Evolutionary conservation across 2,113 vertebrate genomes (phyloP).

Genomic region (Pelvicachromis taeniatus): DNA sequence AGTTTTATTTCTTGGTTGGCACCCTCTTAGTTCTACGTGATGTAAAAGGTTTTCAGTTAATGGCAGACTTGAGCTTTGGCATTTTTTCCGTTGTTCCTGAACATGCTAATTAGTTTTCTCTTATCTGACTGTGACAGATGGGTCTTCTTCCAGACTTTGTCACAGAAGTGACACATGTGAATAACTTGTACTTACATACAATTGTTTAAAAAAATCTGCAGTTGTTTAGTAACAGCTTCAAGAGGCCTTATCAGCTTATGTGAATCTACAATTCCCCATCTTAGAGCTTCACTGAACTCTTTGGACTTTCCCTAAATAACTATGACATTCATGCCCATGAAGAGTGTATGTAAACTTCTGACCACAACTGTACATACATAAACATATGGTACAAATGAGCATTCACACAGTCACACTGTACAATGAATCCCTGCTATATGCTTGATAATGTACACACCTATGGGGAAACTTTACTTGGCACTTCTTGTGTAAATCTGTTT

Average conservation of each 20-base stretch:
- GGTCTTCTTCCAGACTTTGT: neutral
- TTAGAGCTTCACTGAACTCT: neutral
- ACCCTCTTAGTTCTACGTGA: neutral
- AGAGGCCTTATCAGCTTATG: neutral
- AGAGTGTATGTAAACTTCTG: no score
- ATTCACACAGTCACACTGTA: neutral
- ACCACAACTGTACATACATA: neutral
- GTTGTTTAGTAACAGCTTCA: neutral
- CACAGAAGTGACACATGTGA: neutral
- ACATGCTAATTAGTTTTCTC: neutral
- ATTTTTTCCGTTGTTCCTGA: neutral
- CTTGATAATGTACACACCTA: neutral
- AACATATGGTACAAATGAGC: neutral
- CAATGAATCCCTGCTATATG: neutral
- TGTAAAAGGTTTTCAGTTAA: neutral
- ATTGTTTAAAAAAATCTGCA: neutral
- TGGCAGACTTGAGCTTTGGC: neutral
- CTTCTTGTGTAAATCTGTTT: conserved; percentile 20
- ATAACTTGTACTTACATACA: neutral
- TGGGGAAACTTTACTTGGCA: neutral
- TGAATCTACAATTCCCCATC: neutral
- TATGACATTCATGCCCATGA: no score
- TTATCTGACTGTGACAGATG: neutral
- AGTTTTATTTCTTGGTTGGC: neutral
- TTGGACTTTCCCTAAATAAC: neutral